These are phyloP conservation scores for Hypolimnas misippus DNA, from an alignment of 2,888 invertebrate species.

Conservation along the genomic window DNA sequence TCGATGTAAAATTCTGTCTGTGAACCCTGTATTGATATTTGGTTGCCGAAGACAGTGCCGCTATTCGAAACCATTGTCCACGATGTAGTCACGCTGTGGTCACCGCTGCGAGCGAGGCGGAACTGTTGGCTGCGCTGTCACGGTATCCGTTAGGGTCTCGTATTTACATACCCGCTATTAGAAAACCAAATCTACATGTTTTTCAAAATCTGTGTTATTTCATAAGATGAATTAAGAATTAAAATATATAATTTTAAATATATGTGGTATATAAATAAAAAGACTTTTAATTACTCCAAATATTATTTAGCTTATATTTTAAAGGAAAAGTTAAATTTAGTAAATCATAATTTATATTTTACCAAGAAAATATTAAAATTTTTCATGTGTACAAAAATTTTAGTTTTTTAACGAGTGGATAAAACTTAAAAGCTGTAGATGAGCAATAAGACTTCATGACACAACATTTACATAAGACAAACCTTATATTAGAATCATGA, in stretches of 20 bases:
- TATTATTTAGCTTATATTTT: background rate
- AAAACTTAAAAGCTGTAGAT: too few relatives aligned
- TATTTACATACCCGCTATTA: slow-evolving; percentile 31
- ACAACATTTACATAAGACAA: too few relatives aligned
- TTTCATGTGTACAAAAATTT: too few relatives aligned
- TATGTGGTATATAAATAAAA: slow-evolving; percentile 45
- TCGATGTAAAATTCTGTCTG: slow-evolving; percentile 28
- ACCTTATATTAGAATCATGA: too few relatives aligned
- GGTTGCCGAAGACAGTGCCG: slow-evolving; percentile 10
- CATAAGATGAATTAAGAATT: slow-evolving; percentile 44
- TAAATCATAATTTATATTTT: background rate
- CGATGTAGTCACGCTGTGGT: background rate
- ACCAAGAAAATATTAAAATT: too few relatives aligned
- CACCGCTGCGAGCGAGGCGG: background rate
- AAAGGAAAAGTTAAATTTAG: too few relatives aligned
- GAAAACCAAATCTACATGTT: slow-evolving; percentile 34
- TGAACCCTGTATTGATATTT: background rate
- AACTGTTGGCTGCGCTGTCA: slow-evolving; percentile 1
- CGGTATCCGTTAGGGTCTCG: slow-evolving; percentile 18
- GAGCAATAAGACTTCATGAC: too few relatives aligned
- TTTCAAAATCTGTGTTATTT: slow-evolving; percentile 44
- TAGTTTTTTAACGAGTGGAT: too few relatives aligned
- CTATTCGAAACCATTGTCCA: background rate
- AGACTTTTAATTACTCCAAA: slow-evolving; percentile 28
- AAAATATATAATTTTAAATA: slow-evolving; percentile 47